Evolutionary conservation across 1,140 invertebrate genomes (phyloP), one percentile per base, ranked within the genome.

Genomic region (Chrysomallon squamiferum): DNA sequence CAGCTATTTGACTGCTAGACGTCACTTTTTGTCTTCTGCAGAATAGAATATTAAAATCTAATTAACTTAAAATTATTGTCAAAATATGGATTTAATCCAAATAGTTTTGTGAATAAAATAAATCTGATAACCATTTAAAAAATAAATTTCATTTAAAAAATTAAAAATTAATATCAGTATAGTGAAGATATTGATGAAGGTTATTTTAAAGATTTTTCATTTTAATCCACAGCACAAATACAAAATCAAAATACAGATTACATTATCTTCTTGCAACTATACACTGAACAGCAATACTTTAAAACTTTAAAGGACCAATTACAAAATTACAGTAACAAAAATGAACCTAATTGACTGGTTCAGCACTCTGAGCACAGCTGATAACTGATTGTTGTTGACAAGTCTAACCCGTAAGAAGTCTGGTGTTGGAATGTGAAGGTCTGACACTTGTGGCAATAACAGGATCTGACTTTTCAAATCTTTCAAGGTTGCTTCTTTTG

Each of bases 381-480:
- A 59, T 18, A 74, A 65, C 13, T 45, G 49, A 9, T 69, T 68
- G 13, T 76, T 66, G 9, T 77, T 72, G 6, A 74, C 56, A 13
- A 80, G 58, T 50, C 79, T 58, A 0, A 83, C 59, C 52, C 81
- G 60, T 35, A 83, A 38, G 54, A 75, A 79, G 9, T 73, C 65
- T 22, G 57, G 29, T n/a, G 61, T 69, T 3, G 77, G 77, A 9
- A 79, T 56, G 1, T 58, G 57, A 13, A 73, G 59, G 0, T 74
- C 69, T 9, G 56, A 32, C 18, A 77, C 20, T 4, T 27, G 20
- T 1, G 70, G 64, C 25, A 83, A 65, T 9, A 76, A 76, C 65
- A 77, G 47, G 9, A 83, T 68, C 61, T 76, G 71, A 3, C 62
- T 41, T 38, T 80, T 78, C 18, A 83, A 61, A n/a, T 81, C 80